Base-by-base conservation (phyloP, 2,888 invertebrate species). In the Hyppa rectilinea region DNA sequence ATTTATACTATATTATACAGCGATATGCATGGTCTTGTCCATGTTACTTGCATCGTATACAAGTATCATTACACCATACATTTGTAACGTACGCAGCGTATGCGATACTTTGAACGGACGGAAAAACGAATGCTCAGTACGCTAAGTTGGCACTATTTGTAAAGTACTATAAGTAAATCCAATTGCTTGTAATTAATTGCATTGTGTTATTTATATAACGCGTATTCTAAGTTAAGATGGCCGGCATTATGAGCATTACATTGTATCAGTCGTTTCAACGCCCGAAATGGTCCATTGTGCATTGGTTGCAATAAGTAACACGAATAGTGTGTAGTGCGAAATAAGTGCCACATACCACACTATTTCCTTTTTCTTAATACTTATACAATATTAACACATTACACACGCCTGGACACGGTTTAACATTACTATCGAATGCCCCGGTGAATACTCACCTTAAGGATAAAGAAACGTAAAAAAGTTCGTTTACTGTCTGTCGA, bases 401-500 rank as follows among this genome's bases (percentile, higher is more conserved):
- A n/a, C 14, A 7, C 17, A 9, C 14, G 9, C 4, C 17, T 55
- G 9, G 1, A 36, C 23, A 23, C 1, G 9, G 55, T 5, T 52
- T 52, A 20, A 29, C 5, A n/a, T 56, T 36, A 23, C 55, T 23
- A 36, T 1, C 0, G 2, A 36, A 36, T 36, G 17, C 0, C 5
- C 5, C 1, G 10, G 17, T 56, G 38, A 38, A 23, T 23, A 23
- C 23, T 55, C 36, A 38, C 17, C 26, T 56, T 26, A 34, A 50
- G 31, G 20, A 45, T 31, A 71, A 47, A 60, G 29, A 53, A 71
- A 55, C 55, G 40, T 53, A 7, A 65, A 61, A 45, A 67, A 69
- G 56, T 76, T 65, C 34, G 36, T 77, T 82, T 79, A 85, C 85
- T 75, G 77, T 78, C 73, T 75, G 53, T 29, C 58, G 40, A 83